These are phyloP conservation scores for Lutraria lutraria DNA, from an alignment of 2,888 invertebrate species.

Conservation along the genomic window DNA sequence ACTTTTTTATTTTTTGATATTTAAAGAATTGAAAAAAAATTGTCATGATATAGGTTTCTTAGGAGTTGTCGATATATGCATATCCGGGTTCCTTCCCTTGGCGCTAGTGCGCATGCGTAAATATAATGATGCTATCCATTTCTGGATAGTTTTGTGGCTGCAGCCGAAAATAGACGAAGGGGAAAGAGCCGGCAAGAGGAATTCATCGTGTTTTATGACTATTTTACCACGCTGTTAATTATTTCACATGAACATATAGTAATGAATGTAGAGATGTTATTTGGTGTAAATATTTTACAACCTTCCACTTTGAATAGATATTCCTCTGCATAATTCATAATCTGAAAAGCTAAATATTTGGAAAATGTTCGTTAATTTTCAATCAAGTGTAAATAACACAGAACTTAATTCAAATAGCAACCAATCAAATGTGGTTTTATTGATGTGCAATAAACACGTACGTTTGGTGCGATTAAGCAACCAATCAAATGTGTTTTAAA, in stretches of 20 bases:
- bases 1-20: neutral
- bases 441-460: constrained; percentile 57
- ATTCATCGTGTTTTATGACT: neutral
- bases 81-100: too few relatives aligned
- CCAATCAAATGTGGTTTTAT: neutral
- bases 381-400: neutral
- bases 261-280: neutral
- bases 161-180: too few relatives aligned
- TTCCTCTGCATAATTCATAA: neutral
- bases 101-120: too few relatives aligned
- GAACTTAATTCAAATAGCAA: neutral
- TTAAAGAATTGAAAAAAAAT: neutral
- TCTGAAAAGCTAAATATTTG: constrained; percentile 64
- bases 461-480: neutral
- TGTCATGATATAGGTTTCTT: too few relatives aligned
- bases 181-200: neutral
- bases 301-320: neutral
- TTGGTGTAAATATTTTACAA: neutral
- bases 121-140: too few relatives aligned
- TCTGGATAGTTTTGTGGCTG: too few relatives aligned
- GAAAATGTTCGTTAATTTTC: neutral
- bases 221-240: neutral
- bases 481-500: neutral
- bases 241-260: neutral
- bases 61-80: too few relatives aligned